These are phyloP conservation scores for Liopterus haemorrhoidalis DNA, from an alignment of 2,888 invertebrate species.

Conservation along the genomic window DNA sequence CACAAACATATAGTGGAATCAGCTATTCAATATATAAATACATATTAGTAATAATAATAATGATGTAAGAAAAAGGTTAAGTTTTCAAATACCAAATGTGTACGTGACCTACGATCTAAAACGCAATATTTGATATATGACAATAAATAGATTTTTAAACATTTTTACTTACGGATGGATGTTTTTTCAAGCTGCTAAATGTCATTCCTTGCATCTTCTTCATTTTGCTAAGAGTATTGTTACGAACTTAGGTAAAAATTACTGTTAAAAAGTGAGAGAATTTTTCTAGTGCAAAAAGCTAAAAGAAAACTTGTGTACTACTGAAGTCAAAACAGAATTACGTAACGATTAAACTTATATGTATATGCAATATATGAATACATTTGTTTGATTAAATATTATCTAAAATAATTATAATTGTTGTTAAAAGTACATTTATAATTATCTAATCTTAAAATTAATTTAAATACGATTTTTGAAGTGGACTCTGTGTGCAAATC, in stretches of 20 bases:
- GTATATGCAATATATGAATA: not conserved
- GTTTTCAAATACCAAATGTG: constrained; percentile 8
- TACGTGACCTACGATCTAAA: constrained; percentile 5
- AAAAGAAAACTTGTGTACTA: constrained; percentile 10
- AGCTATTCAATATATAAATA: constrained; percentile 50
- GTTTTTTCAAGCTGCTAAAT: constrained; percentile 64
- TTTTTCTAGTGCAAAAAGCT: not conserved
- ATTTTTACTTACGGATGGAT: constrained; percentile 65
- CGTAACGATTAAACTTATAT: constrained; percentile 2
- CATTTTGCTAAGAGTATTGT: too few species aligned
- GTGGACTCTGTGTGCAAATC: too few species aligned
- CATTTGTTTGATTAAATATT: not conserved
- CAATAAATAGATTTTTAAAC: constrained; percentile 18
- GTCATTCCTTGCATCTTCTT: constrained; percentile 70
- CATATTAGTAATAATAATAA: constrained; percentile 10
- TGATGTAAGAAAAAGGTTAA: constrained; percentile 22
- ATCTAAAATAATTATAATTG: too few species aligned
- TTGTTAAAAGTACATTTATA: too few species aligned
- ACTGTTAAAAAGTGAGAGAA: not conserved
- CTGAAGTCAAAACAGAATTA: constrained; percentile 11
- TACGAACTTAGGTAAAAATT: not conserved
- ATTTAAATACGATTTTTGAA: too few species aligned
- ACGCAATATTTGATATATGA: constrained; percentile 4
- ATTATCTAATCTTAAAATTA: too few species aligned
- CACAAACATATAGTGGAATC: constrained; percentile 73